phyloP scores from a whole-genome alignment of 2,113 vertebrate species.

The Toxotes chatareus region DNA sequence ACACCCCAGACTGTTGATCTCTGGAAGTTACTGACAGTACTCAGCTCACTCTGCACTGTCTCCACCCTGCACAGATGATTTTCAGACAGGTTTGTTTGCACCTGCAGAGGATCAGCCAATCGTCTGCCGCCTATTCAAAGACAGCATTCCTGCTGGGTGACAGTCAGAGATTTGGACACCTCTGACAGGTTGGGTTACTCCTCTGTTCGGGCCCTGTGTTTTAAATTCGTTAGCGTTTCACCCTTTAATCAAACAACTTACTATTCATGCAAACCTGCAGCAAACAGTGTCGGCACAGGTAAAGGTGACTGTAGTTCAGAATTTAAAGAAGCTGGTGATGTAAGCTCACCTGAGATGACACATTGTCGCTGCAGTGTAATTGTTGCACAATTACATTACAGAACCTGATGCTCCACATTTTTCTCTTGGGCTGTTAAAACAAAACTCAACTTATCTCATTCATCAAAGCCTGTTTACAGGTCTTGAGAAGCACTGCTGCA shows the following conservation, averaged over 20 bases:
- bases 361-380: not conserved
- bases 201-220: constrained; percentile 28
- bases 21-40: not conserved
- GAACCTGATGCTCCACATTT: constrained; percentile 45
- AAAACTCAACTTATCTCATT: not conserved
- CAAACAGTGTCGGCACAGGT: not conserved
- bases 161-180: constrained; percentile 1
- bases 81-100: constrained; percentile 15
- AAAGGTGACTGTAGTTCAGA: not conserved
- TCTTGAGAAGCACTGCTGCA: not conserved
- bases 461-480: not conserved
- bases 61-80: constrained; percentile 42
- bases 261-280: not conserved
- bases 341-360: not conserved
- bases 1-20: not conserved
- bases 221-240: not conserved
- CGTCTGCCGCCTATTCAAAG: constrained; percentile 12
- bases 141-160: constrained; percentile 40
- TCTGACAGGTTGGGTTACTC: constrained; percentile 53
- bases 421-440: not conserved
- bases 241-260: constrained; percentile 22
- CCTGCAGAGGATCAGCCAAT: constrained; percentile 60
- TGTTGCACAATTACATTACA: constrained; percentile 1
- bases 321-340: not conserved
- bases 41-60: constrained; percentile 18